Evolutionary conservation across 2,888 invertebrate genomes (phyloP), one percentile per base, ranked within the genome.

Genomic region (Sphecodes monilicornis): DNA sequence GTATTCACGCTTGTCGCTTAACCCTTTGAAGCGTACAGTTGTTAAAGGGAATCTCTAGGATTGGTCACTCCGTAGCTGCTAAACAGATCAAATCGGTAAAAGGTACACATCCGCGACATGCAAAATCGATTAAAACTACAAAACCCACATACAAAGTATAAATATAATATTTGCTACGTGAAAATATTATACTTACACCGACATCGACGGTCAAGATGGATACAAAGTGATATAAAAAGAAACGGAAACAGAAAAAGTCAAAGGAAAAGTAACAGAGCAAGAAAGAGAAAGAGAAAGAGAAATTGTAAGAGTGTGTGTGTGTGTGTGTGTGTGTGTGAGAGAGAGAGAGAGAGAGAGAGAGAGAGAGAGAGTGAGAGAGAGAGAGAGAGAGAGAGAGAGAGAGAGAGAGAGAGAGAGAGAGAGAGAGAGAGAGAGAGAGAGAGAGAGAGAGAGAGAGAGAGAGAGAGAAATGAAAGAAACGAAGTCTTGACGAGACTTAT

Each of bases 1-100:
- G 88, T 89, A 85, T 84, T 82, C 84, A 89, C 87, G 86, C 76
- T 54, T n/a, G 10, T 54, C 54, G 54, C 54, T 82, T 82, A 76
- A 86, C 86, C 86, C 82, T 46, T 78, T 71, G 78, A 86, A 86
- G 82, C 69, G 54, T 50, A 26, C n/a, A 29, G 60, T 60, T 22
- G 50, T 69, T 43, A 50, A 54, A 57, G 76, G 18, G 32, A 36
- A 41, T 46, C 64, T 43, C 70, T 43, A 32, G 68, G 41, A 50
- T 41, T 22, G 26, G 72, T 83, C 16, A 43, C 66, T 68, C 66
- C 26, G 41, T 36, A 41, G 39, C 36, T 16, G n/a, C 64, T 77
- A 41, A 46, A 73, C 72, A 29, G 26, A 71, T 60, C 8, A 69
- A 73, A 72, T 76, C 22, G 29, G 32, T 72, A 75, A 41, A 83